Base-by-base conservation (phyloP, 2,888 invertebrate genomes). In the Busseola fusca region DNA sequence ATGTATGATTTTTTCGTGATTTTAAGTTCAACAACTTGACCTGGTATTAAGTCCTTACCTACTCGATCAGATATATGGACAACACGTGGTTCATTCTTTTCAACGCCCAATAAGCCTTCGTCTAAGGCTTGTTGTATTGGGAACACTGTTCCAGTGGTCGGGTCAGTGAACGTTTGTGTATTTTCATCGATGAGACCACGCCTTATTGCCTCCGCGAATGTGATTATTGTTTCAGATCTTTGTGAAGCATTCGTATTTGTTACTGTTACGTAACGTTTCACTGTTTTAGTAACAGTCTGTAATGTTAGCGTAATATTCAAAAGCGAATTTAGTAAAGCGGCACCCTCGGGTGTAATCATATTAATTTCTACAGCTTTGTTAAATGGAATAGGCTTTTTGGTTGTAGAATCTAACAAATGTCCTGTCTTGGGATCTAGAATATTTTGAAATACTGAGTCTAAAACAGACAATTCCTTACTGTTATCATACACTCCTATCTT, bases 361-460 rank as follows among this genome's bases (percentile, higher is more conserved):
- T 98, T 97, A 72, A 97, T 97, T 91, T 98, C 97, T 75, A 99
- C 97, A 45, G 99, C 99, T 89, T 97, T 97, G 87, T 98, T 98
- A 74, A 98, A 96, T 78, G 98, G 98, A 89, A 98, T 96, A 65
- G 97, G 96, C 88, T 96, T 97, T 86, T 97, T 97, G 58, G 96
- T 97, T 78, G 96, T 95, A 27, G 97, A 96, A 88, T 99, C 98
- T 76, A 99, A 93, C 79, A 98, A 96, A 91, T 98, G 97, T 14
- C 99, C 99, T 40, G 98, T 97, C 92, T 97, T 97, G 0, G 99
- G 98, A 91, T 99, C 98, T 68, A 99, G 96, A 86, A 98, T 96
- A 86, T 98, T 98, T 86, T 97, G 97, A 85, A 98, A 97, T 74
- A 99, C 98, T 27, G 99, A 98, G 91, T 98, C 98, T 83, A 99